Evolutionary conservation across 2,113 vertebrate genomes (phyloP).

Genomic region (Eonycteris spelaea): DNA sequence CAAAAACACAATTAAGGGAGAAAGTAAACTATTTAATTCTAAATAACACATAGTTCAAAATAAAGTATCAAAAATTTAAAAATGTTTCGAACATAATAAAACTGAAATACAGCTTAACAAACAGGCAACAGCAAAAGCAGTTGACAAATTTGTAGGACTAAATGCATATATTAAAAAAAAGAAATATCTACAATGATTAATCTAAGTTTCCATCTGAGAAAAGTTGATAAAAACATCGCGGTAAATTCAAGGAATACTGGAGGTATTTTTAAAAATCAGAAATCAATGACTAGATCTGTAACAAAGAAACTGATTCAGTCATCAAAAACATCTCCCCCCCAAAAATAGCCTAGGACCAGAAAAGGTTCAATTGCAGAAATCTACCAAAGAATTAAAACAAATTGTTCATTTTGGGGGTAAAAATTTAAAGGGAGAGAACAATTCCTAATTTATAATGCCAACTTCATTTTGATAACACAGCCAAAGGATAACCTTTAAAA

Average conservation of each 20-base stretch:
- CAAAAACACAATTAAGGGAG: not conserved
- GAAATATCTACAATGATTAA: not conserved
- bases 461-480: not conserved
- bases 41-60: not conserved
- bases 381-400: not conserved
- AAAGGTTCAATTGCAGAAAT: not conserved
- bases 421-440: not conserved
- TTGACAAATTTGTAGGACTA: not conserved
- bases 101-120: not conserved
- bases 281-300: not conserved
- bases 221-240: no score
- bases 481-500: not conserved
- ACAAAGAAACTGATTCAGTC: not conserved
- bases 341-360: not conserved
- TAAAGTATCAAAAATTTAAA: not conserved
- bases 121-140: not conserved
- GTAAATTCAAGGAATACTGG: not conserved
- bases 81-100: not conserved
- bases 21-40: not conserved
- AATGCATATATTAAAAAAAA: not conserved
- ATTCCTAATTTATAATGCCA: not conserved
- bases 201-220: not conserved
- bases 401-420: not conserved
- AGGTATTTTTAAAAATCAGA: not conserved
- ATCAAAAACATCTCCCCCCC: not conserved